These are phyloP conservation scores for Platynereis dumerilii DNA, from an alignment of 2,888 invertebrate genomes.

Conservation along the genomic window DNA sequence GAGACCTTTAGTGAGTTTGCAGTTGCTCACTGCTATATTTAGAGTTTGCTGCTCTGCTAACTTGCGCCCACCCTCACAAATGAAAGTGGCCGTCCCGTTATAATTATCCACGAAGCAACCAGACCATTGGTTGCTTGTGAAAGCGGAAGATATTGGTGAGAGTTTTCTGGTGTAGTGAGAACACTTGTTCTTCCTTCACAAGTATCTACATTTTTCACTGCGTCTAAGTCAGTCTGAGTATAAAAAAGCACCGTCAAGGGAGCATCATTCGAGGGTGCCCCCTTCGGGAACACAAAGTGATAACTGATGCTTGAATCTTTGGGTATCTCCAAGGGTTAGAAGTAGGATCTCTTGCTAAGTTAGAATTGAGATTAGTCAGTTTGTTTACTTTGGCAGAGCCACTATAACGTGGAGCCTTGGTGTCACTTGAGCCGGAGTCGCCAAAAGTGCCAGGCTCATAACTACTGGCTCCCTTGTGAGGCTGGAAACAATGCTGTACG, in stretches of 20 bases:
- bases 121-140: constrained; percentile 18
- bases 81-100: constrained; percentile 21
- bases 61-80: constrained; percentile 18
- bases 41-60: constrained; percentile 14
- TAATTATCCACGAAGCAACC: constrained; percentile 18
- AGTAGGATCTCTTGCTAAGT: background rate
- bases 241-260: constrained; percentile 18
- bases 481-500: constrained; percentile 11
- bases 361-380: background rate
- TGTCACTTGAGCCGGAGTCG: constrained; percentile 3
- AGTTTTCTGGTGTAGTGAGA: constrained; percentile 3
- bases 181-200: constrained; percentile 9
- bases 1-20: constrained; percentile 10
- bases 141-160: constrained; percentile 17
- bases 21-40: constrained; percentile 17
- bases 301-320: constrained; percentile 21
- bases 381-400: background rate
- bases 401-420: constrained; percentile 15
- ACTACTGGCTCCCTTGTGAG: background rate
- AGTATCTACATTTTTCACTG: background rate
- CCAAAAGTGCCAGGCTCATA: constrained; percentile 21
- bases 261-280: constrained; percentile 18
- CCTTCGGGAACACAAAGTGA: constrained; percentile 14
- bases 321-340: constrained; percentile 18
- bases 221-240: constrained; percentile 11